phyloP scores from a whole-genome alignment of 2,888 invertebrate species.

The Pandemis corylana region DNA sequence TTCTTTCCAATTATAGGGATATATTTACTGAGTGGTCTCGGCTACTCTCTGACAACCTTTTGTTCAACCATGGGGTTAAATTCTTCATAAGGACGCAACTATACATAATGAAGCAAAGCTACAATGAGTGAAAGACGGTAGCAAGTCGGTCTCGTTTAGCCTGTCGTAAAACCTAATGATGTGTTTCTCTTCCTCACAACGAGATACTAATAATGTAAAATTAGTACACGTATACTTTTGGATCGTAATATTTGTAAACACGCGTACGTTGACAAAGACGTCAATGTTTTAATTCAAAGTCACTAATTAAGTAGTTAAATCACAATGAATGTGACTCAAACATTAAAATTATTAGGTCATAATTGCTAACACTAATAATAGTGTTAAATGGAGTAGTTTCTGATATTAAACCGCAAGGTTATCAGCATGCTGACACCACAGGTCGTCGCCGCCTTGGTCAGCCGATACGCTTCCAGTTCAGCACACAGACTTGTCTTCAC shows the following conservation, averaged over 20 bases:
- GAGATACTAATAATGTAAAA: background rate
- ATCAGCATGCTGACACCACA: constrained; percentile 55
- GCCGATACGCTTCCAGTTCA: background rate
- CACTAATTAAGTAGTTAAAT: background rate
- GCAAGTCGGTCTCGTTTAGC: no score
- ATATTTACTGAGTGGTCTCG: no score
- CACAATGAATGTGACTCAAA: background rate
- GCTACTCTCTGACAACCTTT: no score
- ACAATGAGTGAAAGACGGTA: no score
- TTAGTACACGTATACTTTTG: background rate
- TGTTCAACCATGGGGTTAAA: no score
- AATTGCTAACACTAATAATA: constrained; percentile 10
- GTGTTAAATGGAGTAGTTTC: constrained; percentile 43
- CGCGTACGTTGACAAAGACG: background rate
- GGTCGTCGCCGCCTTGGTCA: background rate
- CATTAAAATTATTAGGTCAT: background rate
- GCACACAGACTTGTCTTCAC: background rate
- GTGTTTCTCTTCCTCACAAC: no score
- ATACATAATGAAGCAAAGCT: no score
- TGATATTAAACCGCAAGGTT: constrained; percentile 55
- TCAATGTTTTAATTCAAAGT: background rate
- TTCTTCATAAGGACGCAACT: no score
- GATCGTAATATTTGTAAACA: background rate
- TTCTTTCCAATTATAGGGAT: no score
- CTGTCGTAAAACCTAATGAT: no score